These are phyloP conservation scores for Reticulitermes lucifugus DNA, from an alignment of 2,888 invertebrate genomes.

Conservation along the genomic window DNA sequence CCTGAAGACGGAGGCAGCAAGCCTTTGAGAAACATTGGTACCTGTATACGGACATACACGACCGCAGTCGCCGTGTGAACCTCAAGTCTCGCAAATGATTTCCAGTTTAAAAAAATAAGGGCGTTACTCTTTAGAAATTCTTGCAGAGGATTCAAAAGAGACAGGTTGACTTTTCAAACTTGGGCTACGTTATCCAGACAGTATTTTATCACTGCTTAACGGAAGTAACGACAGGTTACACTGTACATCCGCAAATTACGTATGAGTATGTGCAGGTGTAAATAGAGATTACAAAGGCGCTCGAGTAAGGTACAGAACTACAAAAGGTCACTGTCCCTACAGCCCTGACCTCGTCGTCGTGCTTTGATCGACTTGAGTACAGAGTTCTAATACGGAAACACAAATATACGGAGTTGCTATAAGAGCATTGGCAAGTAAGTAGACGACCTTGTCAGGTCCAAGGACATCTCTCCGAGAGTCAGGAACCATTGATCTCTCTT, in stretches of 20 bases:
- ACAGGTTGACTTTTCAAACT: neutral
- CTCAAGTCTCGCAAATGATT: too few relatives aligned
- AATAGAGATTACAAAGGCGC: neutral
- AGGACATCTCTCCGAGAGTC: neutral
- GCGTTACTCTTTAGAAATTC: constrained; percentile 25
- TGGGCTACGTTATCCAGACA: neutral
- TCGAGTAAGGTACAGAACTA: neutral
- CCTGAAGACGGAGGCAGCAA: too few relatives aligned
- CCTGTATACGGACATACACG: too few relatives aligned
- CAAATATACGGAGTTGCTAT: neutral
- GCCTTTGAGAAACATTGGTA: too few relatives aligned
- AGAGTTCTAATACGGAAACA: neutral
- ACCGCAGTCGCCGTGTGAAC: too few relatives aligned
- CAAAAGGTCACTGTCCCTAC: neutral
- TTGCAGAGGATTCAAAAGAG: neutral
- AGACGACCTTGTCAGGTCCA: constrained; percentile 15
- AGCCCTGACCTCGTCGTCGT: neutral
- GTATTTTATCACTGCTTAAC: neutral
- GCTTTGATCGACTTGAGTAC: neutral
- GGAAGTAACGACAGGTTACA: neutral
- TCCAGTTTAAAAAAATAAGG: neutral
- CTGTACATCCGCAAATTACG: neutral
- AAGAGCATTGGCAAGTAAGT: neutral
- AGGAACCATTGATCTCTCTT: constrained; percentile 23
- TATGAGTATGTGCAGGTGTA: neutral